phyloP scores from a whole-genome alignment of 2,113 vertebrate species.

The Sphaerodactylus townsendi region DNA sequence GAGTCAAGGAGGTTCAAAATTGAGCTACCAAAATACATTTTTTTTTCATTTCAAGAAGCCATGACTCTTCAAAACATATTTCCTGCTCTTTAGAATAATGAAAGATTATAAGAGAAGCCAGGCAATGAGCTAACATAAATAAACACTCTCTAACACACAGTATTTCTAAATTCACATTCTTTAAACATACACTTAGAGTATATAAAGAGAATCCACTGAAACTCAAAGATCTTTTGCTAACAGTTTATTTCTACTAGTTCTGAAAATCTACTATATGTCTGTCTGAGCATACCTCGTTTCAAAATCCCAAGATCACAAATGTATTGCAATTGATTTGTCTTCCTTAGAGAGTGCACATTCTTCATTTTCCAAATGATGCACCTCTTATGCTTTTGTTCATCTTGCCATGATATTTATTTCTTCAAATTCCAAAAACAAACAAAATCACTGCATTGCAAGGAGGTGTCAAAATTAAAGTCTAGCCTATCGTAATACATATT shows the following conservation, averaged over 20 bases:
- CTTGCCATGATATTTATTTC: background rate
- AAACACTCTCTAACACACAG: background rate
- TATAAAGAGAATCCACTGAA: background rate
- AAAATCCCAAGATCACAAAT: background rate
- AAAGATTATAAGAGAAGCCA: background rate
- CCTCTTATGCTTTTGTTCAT: background rate
- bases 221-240: background rate
- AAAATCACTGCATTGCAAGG: background rate
- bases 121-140: background rate
- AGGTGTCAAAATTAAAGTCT: background rate
- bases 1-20: background rate
- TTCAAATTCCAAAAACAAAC: background rate
- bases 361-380: conserved; percentile 17
- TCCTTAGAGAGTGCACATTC: rapidly evolving
- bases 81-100: background rate
- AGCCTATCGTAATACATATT: background rate
- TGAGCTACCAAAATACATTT: background rate
- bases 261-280: background rate
- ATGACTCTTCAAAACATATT: conserved; percentile 20
- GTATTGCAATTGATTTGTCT: background rate
- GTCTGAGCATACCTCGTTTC: background rate
- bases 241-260: background rate
- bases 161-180: background rate
- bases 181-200: background rate
- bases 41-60: background rate